Evolutionary conservation across 1,140 invertebrate genomes (phyloP), one percentile per base, ranked within the genome.

Genomic region (Diprion similis): DNA sequence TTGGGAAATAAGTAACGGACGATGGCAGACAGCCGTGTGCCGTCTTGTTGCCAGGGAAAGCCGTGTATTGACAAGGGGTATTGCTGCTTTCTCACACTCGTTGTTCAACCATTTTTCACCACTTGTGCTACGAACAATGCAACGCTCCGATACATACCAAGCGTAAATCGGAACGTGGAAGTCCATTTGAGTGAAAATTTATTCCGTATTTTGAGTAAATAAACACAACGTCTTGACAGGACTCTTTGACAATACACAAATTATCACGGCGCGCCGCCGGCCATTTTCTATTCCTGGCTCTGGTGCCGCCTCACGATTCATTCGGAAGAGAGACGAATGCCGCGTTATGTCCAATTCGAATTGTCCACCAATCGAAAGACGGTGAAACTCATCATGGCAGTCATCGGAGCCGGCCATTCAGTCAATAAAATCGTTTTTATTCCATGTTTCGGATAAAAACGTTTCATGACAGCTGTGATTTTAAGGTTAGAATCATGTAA

Each of bases 21-120:
- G 24, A 19, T 18, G 46, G 18, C 10, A 71, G 19, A 15, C 37
- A 8, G 8, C 13, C 59, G 48, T n/a, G 48, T 17, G 17, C 47
- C 67, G 46, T 68, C 77, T 77, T 79, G 78, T 79, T 79, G 78
- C 78, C 78, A 79, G 74, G 78, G 76, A 79, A 79, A 77, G 76
- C 74, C 74, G 73, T 37, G 24, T 73, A 70, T 75, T 79, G 78
- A 79, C 78, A 79, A 76, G 74, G 75, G 75, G 66, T 66, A 59
- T 37, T 19, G 73, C 75, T 70, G 75, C 70, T 71, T 76, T 76
- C 71, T 66, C 24, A 37, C 24, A 59, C 7, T 59, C 51, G 8
- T 13, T 59, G 11, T 59, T 59, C 11, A 6, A 17, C 51, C n/a
- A 9, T 59, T 59, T 37, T 37, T 37, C 24, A 37, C 24, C 51